Evolutionary conservation across 2,113 vertebrate species (phyloP).

Genomic region (Dermatemys mawii): DNA sequence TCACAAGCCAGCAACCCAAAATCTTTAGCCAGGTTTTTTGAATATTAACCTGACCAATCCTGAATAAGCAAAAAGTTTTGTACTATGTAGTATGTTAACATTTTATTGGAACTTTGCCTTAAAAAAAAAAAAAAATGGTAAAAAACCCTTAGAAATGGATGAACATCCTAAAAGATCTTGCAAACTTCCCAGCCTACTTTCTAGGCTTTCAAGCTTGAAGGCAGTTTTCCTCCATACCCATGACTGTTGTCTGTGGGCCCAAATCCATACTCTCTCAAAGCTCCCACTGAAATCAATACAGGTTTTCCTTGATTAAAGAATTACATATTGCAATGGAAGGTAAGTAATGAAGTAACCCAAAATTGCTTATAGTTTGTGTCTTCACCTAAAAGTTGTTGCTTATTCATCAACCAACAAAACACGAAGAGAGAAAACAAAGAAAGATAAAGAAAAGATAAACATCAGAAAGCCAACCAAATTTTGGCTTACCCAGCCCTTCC

Average conservation of each 20-base stretch:
- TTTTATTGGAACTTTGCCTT: background rate
- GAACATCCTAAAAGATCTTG: fast-evolving
- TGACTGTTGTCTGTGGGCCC: background rate
- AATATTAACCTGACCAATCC: background rate
- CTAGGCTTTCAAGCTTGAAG: slow-evolving; percentile 10
- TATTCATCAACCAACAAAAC: background rate
- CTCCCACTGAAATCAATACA: background rate
- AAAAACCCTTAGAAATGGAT: background rate
- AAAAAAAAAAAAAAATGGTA: too few species aligned
- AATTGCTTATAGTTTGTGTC: background rate
- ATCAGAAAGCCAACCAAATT: background rate
- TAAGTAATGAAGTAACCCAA: background rate
- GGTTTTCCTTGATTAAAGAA: background rate
- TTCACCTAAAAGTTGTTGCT: background rate
- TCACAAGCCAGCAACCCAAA: background rate
- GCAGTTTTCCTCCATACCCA: background rate
- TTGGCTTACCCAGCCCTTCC: background rate
- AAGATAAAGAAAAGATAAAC: background rate
- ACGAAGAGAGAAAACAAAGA: slow-evolving; percentile 1
- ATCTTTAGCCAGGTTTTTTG: background rate
- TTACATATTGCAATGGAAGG: slow-evolving; percentile 6
- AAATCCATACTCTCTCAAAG: background rate
- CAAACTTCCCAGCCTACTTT: background rate
- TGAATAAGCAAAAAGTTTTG: background rate
- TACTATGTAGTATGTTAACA: background rate